A percentile compares a stretch with the other conserved stretches of the same genome.
phyloP scores from a whole-genome alignment of 2,888 invertebrate genomes.

The Leptinotarsa juncta region DNA sequence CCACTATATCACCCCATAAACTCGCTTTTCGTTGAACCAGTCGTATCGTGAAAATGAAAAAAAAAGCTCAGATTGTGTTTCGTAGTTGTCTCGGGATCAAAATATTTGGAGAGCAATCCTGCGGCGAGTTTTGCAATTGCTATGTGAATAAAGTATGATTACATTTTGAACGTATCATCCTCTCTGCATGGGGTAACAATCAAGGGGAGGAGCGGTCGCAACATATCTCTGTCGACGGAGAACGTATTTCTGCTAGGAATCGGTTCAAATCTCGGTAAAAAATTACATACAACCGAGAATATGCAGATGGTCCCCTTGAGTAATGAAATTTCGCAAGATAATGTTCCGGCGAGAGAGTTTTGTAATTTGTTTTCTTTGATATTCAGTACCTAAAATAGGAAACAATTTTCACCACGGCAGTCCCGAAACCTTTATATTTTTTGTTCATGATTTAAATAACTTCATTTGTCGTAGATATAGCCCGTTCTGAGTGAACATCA shows the following conservation, averaged over 20 bases:
- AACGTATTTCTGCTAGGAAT: constrained; percentile 13
- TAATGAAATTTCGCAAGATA: constrained; percentile 2
- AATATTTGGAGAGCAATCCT: constrained; percentile 40
- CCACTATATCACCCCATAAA: background rate
- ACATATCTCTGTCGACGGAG: constrained; percentile 41
- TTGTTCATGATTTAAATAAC: no score
- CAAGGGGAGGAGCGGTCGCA: constrained; percentile 37
- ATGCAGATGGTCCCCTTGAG: constrained; percentile 11
- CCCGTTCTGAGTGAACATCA: no score
- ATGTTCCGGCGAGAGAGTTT: background rate
- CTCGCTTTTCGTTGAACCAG: background rate
- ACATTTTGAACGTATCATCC: constrained; percentile 44
- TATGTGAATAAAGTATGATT: constrained; percentile 49
- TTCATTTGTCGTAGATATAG: no score
- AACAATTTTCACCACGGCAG: no score
- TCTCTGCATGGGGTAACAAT: constrained; percentile 44
- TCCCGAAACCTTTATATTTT: no score
- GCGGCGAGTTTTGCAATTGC: constrained; percentile 43
- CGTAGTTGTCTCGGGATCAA: constrained; percentile 23
- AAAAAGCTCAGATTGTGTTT: constrained; percentile 6
- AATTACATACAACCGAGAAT: constrained; percentile 2
- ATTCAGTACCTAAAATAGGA: background rate
- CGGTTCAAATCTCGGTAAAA: constrained; percentile 3
- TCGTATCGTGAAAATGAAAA: constrained; percentile 14
- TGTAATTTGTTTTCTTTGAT: background rate